phyloP scores from a whole-genome alignment of 2,888 invertebrate genomes.

The Euphydryas editha region DNA sequence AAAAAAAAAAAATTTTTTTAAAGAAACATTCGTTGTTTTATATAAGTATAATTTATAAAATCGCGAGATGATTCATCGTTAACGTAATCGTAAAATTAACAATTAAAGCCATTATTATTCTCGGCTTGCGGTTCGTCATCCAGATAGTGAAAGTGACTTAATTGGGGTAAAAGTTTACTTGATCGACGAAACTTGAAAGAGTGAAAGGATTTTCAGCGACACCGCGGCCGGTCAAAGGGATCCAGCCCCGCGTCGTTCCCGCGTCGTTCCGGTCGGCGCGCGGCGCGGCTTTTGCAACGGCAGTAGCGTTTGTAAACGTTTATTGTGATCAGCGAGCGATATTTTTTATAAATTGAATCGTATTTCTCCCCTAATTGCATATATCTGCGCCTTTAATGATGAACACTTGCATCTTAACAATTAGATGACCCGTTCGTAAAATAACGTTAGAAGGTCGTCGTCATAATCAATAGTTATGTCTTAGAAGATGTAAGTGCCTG shows the following conservation, averaged over 20 bases:
- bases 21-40: background rate
- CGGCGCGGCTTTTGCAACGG: no score
- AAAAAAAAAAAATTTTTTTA: no score
- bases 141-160: constrained; percentile 58
- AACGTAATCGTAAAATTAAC: constrained; percentile 47
- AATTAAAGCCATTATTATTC: constrained; percentile 48
- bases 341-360: background rate
- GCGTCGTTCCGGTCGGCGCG: constrained; percentile 5
- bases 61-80: constrained; percentile 41
- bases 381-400: background rate
- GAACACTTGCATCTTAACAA: no score
- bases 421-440: no score
- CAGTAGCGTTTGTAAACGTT: no score
- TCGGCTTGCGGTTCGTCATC: constrained; percentile 41
- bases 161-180: constrained; percentile 55
- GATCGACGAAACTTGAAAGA: constrained; percentile 42
- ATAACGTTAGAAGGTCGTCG: no score
- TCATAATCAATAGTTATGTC: no score
- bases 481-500: no score
- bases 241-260: constrained; percentile 13
- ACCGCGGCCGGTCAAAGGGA: constrained; percentile 24
- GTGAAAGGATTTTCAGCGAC: constrained; percentile 43
- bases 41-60: background rate
- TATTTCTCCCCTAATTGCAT: background rate
- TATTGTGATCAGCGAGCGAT: background rate